Percentiles rank a stretch among this genome's conserved stretches.
phyloP scores from a whole-genome alignment of 2,113 vertebrate species.

The Upupa epops region DNA sequence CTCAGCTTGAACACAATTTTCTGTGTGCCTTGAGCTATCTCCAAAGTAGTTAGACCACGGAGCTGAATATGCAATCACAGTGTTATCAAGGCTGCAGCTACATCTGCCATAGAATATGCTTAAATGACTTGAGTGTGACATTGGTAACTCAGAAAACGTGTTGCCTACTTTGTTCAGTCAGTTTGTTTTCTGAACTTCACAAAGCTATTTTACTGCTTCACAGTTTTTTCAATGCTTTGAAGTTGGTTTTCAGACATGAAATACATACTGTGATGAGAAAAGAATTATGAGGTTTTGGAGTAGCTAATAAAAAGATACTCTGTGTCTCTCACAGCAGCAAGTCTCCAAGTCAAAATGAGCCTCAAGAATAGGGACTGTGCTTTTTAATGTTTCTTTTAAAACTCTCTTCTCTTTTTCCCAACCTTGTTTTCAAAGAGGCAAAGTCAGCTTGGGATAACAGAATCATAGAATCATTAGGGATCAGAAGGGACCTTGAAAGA shows the following conservation, averaged over 20 bases:
- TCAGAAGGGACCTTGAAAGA: no score
- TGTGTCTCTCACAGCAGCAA: neutral
- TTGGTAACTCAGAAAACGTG: neutral
- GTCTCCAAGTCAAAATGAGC: neutral
- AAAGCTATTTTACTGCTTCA: neutral
- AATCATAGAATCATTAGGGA: no score
- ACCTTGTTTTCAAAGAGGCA: neutral
- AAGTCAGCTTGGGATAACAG: neutral
- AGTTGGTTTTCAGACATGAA: neutral
- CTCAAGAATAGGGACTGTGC: neutral
- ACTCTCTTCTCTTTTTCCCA: neutral
- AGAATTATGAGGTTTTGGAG: neutral
- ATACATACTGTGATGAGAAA: neutral
- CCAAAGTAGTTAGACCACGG: neutral
- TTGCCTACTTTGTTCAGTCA: neutral
- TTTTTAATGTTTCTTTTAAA: neutral
- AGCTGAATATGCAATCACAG: neutral
- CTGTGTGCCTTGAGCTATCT: neutral
- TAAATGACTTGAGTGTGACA: neutral
- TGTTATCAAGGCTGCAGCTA: neutral
- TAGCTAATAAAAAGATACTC: neutral
- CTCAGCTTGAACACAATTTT: neutral
- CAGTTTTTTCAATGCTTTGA: neutral
- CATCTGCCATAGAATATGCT: neutral
- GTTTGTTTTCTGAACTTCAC: neutral